Base-by-base conservation (phyloP, 2,888 invertebrate genomes). In the Cheilosia variabilis region DNA sequence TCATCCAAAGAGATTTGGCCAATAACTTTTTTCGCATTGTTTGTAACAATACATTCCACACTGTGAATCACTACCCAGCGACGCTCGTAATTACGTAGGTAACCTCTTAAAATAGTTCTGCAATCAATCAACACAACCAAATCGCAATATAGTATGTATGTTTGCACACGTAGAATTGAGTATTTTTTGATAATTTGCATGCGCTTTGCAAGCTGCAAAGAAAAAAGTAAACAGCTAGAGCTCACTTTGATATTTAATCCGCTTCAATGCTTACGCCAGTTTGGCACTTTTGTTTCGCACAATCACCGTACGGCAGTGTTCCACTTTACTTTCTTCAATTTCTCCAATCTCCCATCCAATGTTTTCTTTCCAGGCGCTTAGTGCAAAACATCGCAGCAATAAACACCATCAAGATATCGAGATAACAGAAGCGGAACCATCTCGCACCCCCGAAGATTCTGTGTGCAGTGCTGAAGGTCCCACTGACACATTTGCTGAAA, bases 401-500 rank as follows among this genome's bases (percentile, higher is more conserved):
- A 91, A 93, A 88, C 92, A 91, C 79, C 93, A 93, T 92, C 94
- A 94, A 90, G 95, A 93, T 88, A 93, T 94, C 87, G 95, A 95
- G 91, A 94, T 94, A 75, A 95, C 95, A 87, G 96, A 96, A 92
- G 95, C 95, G 19, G 97, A 97, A 92, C 95, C 96, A 66, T 97
- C 97, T 24, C 94, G 96, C 87, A 97, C 97, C 19, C 97, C 97
- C 13, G 97, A 98, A 92, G 98, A 98, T 93, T 97, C 97, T 1
- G 96, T 97, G 53, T 97, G 97, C 93, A 97, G 97, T 89, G 95
- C 95, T 88, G 97, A 97, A 92, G 97, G 97, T 2, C 96, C 96
- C 81, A 95, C 95, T 87, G 95, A 92, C 84, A 92, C 92, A 43
- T 91, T 90, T 89, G 92, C 91, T 53, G 92, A 92, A 90, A 90